Evolutionary conservation across 2,888 invertebrate genomes (phyloP).

Genomic region (Clostera curtula): DNA sequence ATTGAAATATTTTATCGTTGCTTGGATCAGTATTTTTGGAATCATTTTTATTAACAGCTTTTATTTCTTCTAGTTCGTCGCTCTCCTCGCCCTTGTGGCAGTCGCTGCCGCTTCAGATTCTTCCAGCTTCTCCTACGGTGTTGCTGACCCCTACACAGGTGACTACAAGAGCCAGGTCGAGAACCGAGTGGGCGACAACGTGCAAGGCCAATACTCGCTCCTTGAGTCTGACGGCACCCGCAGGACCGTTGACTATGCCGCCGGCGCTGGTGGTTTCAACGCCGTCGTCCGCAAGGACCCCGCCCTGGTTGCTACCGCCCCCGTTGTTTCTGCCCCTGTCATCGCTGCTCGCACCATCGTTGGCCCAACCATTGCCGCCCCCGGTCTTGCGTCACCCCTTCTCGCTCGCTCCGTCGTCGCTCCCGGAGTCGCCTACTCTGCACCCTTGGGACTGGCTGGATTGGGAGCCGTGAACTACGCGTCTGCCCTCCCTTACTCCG

Average conservation of each 20-base stretch:
- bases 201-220: slow-evolving; percentile 44
- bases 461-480: slow-evolving; percentile 14
- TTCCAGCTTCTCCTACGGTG: slow-evolving; percentile 65
- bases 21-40: too few relatives aligned
- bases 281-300: slow-evolving; percentile 68
- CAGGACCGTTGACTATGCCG: slow-evolving; percentile 70
- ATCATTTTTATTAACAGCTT: too few relatives aligned
- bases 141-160: slow-evolving; percentile 66
- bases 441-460: slow-evolving; percentile 9
- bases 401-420: slow-evolving; percentile 4
- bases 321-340: slow-evolving; percentile 17
- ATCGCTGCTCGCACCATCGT: slow-evolving; percentile 12
- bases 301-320: slow-evolving; percentile 31
- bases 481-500: slow-evolving; percentile 21
- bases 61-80: slow-evolving; percentile 40
- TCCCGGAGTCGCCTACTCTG: slow-evolving; percentile 3
- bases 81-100: slow-evolving; percentile 38
- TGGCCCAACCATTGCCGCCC: slow-evolving; percentile 16
- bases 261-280: slow-evolving; percentile 69
- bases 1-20: too few relatives aligned
- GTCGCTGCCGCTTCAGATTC: slow-evolving; percentile 34
- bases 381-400: slow-evolving; percentile 19
- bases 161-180: slow-evolving; percentile 66
- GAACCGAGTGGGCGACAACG: slow-evolving; percentile 30
- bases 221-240: slow-evolving; percentile 67